Conservation (phyloP, 1,140 invertebrate species). For the Mycetomoellerius zeteki region DNA sequence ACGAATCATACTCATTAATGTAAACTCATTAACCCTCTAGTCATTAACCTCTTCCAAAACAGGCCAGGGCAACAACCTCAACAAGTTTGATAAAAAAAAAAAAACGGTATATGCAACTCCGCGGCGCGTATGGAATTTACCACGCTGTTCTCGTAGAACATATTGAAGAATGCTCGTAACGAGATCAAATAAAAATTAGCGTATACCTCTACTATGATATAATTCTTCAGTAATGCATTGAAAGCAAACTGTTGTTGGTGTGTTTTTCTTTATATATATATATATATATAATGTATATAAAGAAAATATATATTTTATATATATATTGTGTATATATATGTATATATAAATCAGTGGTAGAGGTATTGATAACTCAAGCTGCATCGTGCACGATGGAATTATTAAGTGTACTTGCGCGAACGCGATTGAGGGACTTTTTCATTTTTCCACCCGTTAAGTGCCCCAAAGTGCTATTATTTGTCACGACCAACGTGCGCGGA, state of each 20-base stretch:
- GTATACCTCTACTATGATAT: background rate
- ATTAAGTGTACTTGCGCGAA: constrained; percentile 47
- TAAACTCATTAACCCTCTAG: constrained; percentile 49
- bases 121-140: background rate
- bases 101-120: background rate
- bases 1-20: constrained; percentile 56
- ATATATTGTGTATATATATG: no score
- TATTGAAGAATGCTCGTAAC: constrained; percentile 1
- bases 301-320: no score
- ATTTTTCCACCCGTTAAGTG: constrained; percentile 59
- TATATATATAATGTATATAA: background rate
- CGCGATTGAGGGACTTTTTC: constrained; percentile 51
- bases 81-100: constrained; percentile 39
- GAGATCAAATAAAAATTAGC: constrained; percentile 48
- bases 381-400: constrained; percentile 43
- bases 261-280: background rate
- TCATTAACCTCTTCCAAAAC: constrained; percentile 46
- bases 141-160: constrained; percentile 3
- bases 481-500: constrained; percentile 44
- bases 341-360: background rate
- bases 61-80: background rate
- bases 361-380: constrained; percentile 37
- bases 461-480: constrained; percentile 59
- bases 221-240: constrained; percentile 9
- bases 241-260: background rate